Evolutionary conservation across 2,797 vertebrate species (phyloP).

Genomic region (Macroramphosus scolopax): DNA sequence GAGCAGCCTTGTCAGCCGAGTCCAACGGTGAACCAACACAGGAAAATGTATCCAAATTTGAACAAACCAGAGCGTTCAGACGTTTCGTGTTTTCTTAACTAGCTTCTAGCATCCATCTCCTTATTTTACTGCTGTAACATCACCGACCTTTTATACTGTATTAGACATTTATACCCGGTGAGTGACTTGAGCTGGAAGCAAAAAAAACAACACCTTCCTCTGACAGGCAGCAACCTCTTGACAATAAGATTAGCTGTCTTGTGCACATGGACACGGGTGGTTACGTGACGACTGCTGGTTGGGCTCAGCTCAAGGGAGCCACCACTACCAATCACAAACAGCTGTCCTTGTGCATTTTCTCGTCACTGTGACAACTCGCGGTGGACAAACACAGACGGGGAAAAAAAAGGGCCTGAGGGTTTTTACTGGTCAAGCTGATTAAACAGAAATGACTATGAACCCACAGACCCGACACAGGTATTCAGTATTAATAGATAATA

Average conservation of each 20-base stretch:
- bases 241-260: slow-evolving; percentile 31
- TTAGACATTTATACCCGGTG: slow-evolving; percentile 6
- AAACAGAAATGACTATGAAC: slow-evolving; percentile 26
- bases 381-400: slow-evolving; percentile 41
- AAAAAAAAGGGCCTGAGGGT: background rate
- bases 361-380: slow-evolving; percentile 61
- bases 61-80: slow-evolving; percentile 18
- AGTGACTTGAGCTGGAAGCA: slow-evolving; percentile 13
- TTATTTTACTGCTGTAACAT: too few relatives aligned
- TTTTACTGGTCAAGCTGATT: slow-evolving; percentile 25
- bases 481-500: slow-evolving; percentile 2
- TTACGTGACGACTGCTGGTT: slow-evolving; percentile 30
- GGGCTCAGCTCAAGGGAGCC: slow-evolving; percentile 34
- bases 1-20: background rate
- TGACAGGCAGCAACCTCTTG: slow-evolving; percentile 19
- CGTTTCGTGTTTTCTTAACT: too few relatives aligned
- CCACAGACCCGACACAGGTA: slow-evolving; percentile 3
- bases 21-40: background rate
- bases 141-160: background rate
- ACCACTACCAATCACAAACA: slow-evolving; percentile 53
- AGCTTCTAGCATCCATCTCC: too few relatives aligned
- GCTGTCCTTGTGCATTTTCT: slow-evolving; percentile 52
- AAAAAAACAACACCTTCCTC: slow-evolving; percentile 18
- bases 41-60: slow-evolving; percentile 1
- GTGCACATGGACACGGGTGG: slow-evolving; percentile 41